Percentiles rank a stretch among this genome's conserved stretches.
phyloP scores from a whole-genome alignment of 1,140 invertebrate species.

The Drosophila sp. region DNA sequence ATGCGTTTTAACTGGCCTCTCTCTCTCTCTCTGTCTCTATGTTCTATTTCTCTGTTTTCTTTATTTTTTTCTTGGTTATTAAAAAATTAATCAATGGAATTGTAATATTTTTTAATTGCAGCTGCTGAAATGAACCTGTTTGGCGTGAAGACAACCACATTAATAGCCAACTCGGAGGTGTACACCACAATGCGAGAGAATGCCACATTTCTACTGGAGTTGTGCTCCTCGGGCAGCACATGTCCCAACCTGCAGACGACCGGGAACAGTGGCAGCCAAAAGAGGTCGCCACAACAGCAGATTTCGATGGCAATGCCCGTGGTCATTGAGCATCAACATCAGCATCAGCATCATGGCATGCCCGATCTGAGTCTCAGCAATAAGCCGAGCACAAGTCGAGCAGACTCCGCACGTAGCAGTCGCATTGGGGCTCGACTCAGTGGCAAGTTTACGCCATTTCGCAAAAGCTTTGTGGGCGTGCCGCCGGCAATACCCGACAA shows the following conservation, averaged over 20 bases:
- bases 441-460: slow-evolving; percentile 71
- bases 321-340: slow-evolving; percentile 86
- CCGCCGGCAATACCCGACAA: slow-evolving; percentile 84
- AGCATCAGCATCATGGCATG: slow-evolving; percentile 57
- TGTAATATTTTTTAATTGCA: slow-evolving; percentile 21
- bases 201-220: slow-evolving; percentile 96
- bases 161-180: slow-evolving; percentile 82
- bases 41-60: too few relatives aligned
- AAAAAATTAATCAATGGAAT: too few relatives aligned
- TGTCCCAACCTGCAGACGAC: not conserved
- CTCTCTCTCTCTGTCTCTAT: too few relatives aligned
- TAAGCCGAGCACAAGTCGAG: slow-evolving; percentile 81
- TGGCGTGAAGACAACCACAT: slow-evolving; percentile 73
- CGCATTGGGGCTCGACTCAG: slow-evolving; percentile 66
- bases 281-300: slow-evolving; percentile 86
- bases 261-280: slow-evolving; percentile 13
- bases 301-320: slow-evolving; percentile 85
- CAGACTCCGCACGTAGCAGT: slow-evolving; percentile 69
- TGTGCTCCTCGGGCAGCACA: slow-evolving; percentile 85
- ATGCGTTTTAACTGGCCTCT: too few relatives aligned
- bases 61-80: too few relatives aligned
- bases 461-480: slow-evolving; percentile 73
- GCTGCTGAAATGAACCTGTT: slow-evolving; percentile 77
- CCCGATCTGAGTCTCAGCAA: slow-evolving; percentile 58
- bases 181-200: slow-evolving; percentile 92